Conservation (phyloP, 1,140 invertebrate species). For the Pseudomyrmex concolor region DNA sequence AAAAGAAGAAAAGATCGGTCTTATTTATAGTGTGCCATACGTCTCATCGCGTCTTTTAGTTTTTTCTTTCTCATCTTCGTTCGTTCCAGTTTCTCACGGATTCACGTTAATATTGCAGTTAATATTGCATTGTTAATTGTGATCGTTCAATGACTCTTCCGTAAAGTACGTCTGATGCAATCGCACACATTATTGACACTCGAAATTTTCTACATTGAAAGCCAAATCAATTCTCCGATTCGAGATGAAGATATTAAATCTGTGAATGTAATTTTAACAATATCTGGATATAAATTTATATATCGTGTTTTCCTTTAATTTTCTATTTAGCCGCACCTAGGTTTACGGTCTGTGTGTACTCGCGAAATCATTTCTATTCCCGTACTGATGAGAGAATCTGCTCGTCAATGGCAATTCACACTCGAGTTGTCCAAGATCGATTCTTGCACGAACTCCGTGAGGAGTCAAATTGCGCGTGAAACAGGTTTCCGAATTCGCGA, state of each 20-base stretch:
- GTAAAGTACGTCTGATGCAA: neutral
- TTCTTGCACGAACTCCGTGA: neutral
- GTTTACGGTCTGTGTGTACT: conserved; percentile 10
- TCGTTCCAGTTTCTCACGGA: conserved; percentile 18
- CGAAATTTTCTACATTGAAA: neutral
- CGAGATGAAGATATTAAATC: too few relatives aligned
- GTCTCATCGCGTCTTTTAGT: conserved; percentile 17
- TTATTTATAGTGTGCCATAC: conserved; percentile 1
- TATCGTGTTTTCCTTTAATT: conserved; percentile 36
- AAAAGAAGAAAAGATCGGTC: conserved; percentile 1
- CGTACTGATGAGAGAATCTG: conserved; percentile 15
- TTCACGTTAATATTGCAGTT: conserved; percentile 1
- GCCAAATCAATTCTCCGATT: neutral
- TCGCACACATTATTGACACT: neutral
- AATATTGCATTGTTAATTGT: conserved; percentile 15
- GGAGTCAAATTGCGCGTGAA: conserved; percentile 22
- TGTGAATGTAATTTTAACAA: neutral
- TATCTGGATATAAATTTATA: conserved; percentile 18
- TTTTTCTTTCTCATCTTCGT: neutral
- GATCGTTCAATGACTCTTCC: neutral
- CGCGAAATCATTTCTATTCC: conserved; percentile 64
- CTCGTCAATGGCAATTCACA: conserved; percentile 34
- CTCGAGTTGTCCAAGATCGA: conserved; percentile 11
- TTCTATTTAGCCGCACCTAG: conserved; percentile 6
- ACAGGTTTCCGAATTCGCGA: neutral